Base-by-base conservation (phyloP, 2,797 vertebrate species). In the Lycodopsis pacificus region DNA sequence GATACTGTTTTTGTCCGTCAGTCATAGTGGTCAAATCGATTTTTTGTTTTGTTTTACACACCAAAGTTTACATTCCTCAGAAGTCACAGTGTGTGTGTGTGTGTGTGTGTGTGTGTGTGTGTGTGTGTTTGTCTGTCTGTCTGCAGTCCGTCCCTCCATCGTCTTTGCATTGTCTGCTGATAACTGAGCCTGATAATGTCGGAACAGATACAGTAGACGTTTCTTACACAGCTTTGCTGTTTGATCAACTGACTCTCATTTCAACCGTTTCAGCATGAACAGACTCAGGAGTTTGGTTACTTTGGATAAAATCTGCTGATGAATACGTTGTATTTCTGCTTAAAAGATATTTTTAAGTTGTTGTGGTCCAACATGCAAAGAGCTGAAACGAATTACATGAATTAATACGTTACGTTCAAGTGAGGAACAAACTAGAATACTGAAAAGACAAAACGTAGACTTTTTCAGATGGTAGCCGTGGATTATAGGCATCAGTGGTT, bases 21-120 rank as follows among this genome's bases (percentile, higher is more conserved):
- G 53, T 82, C 49, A 30, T 36, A n/a, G 42, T 62, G 65, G 65
- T 71, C 49, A 66, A 42, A 54, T 17, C 15, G 30, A 54, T 38
- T 38, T 42, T 46, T 66, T 56, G 0, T 17, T 25, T 13, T 63
- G 44, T 62, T n/a, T 70, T 51, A 51, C 25, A n/a, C 22, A 48
- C 44, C 44, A 46, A 67, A 79, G 67, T 83, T 69, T 46, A 64
- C 34, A 53, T 69, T 79, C 59, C 30, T 32, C 8, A 59, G n/a
- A 38, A 20, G 25, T 46, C 56, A 40, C 42, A 36, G 56, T 4
- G 1, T 44, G 68, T n/a, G 42, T 14, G n/a, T 54, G 27, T 40
- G 44, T 42, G 61, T 58, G 71, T 57, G 40, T 38, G 40, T 59
- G 20, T 14, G n/a, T 40, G 44, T 42, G 61, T 14, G n/a, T 54